These are phyloP conservation scores for Azemiops feae DNA, from an alignment of 2,113 vertebrate genomes.

Conservation along the genomic window DNA sequence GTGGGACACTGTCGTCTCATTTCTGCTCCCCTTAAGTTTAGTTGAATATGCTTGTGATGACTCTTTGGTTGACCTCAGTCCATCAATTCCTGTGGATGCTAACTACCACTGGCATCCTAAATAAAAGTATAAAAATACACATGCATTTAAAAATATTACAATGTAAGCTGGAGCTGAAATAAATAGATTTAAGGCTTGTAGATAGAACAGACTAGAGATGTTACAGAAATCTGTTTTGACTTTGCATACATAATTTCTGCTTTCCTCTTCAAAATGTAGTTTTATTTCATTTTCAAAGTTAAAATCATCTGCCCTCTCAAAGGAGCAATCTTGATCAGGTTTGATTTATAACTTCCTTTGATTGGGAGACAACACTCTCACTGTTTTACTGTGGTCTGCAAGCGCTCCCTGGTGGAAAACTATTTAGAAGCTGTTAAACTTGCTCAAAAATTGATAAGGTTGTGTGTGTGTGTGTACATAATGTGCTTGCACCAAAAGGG, in stretches of 20 bases:
- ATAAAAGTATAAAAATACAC: not conserved
- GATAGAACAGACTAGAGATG: not conserved
- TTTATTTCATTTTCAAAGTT: not conserved
- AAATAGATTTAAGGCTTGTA: not conserved
- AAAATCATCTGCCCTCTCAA: not conserved
- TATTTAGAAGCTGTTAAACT: not conserved
- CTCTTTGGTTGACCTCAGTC: not conserved
- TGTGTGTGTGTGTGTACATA: not conserved
- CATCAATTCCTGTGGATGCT: not conserved
- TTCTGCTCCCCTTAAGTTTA: not conserved
- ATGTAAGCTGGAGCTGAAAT: not conserved
- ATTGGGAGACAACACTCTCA: not conserved
- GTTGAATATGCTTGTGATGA: not conserved
- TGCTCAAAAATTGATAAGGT: not conserved
- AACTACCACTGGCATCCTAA: not conserved
- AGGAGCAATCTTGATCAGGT: not conserved
- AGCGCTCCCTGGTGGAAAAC: not conserved
- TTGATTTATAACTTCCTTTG: not conserved
- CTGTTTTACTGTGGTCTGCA: not conserved
- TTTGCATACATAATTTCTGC: not conserved
- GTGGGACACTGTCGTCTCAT: not conserved
- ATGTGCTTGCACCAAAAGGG: not conserved
- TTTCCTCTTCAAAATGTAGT: not conserved
- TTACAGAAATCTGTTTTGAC: not conserved
- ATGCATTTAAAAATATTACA: not conserved